A percentile compares a stretch with the other conserved stretches of the same genome.
Evolutionary conservation across 2,113 vertebrate genomes (phyloP).

Genomic region (Psilopogon haemacephalus): DNA sequence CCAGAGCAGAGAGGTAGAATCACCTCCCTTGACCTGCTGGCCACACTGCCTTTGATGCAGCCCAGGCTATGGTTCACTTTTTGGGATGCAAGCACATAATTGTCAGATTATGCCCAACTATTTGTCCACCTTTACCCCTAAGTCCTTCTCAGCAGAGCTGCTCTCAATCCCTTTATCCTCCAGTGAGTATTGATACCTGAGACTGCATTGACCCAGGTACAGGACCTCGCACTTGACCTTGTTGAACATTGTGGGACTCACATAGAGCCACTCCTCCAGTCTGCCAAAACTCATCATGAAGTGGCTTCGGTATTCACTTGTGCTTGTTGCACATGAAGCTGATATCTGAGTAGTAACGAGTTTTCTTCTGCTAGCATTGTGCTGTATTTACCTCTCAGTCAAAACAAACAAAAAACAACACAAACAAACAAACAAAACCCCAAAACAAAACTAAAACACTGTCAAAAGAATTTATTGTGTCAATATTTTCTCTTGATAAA

Average conservation of each 20-base stretch:
- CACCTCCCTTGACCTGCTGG: not conserved
- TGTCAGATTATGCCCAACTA: not conserved
- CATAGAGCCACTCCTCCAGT: too few species aligned
- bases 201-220: not conserved
- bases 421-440: too few species aligned
- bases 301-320: not conserved
- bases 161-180: not conserved
- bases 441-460: too few species aligned
- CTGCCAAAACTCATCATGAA: not conserved
- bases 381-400: not conserved
- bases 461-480: not conserved
- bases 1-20: not conserved
- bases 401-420: not conserved
- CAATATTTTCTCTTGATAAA: not conserved
- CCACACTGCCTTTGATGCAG: not conserved
- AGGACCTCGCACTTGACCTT: too few species aligned
- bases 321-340: not conserved
- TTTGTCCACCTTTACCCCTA: not conserved
- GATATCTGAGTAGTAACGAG: too few species aligned
- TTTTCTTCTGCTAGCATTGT: not conserved
- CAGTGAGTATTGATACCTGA: not conserved
- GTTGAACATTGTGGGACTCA: too few species aligned
- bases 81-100: not conserved
- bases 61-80: not conserved
- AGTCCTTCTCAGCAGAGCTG: not conserved